Evolutionary conservation across 2,113 vertebrate species (phyloP).

Genomic region (Ardeotis arabs): DNA sequence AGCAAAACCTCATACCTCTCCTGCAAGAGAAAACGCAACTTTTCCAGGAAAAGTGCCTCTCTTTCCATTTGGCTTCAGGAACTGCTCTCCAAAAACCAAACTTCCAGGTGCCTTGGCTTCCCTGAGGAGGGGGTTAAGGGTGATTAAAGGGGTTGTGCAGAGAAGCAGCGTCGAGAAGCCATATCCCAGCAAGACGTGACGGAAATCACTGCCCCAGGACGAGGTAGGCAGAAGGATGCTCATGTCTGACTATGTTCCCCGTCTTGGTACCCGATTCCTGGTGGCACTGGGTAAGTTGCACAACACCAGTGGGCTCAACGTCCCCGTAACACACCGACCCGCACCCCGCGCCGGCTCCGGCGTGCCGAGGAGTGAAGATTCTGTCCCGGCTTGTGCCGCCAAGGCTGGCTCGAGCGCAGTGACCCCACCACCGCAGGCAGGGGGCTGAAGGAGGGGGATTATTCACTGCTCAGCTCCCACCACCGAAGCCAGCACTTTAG

Average conservation of each 20-base stretch:
- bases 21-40: neutral
- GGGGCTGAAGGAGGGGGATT: neutral
- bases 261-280: rapidly evolving
- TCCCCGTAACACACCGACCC: rapidly evolving
- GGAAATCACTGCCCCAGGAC: rapidly evolving
- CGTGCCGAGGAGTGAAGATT: rapidly evolving
- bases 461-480: neutral
- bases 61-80: neutral
- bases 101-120: neutral
- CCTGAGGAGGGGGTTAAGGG: neutral
- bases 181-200: neutral
- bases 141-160: neutral
- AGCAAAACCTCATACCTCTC: rapidly evolving
- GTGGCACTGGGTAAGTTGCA: neutral
- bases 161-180: rapidly evolving
- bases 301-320: neutral
- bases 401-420: rapidly evolving
- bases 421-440: neutral
- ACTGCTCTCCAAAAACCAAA: neutral
- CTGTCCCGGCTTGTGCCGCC: rapidly evolving
- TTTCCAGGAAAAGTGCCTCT: neutral
- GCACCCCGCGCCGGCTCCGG: rapidly evolving
- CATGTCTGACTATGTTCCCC: too few species aligned
- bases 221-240: neutral
- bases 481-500: conserved; percentile 6